A percentile compares a stretch with the other conserved stretches of the same genome.
phyloP scores from a whole-genome alignment of 1,140 invertebrate species.

The Cylas formicarius region DNA sequence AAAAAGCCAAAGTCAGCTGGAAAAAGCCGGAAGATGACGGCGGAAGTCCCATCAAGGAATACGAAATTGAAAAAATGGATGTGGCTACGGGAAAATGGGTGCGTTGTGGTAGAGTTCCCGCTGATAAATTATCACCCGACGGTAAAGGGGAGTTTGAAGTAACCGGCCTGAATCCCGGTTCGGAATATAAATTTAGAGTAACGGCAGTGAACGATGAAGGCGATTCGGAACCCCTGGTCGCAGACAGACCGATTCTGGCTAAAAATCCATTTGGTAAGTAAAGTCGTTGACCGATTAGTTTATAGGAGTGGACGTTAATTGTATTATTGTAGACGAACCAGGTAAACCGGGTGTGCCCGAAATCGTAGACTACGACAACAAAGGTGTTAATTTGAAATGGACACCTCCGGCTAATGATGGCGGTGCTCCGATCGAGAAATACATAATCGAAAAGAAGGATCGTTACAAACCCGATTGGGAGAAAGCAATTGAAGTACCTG shows the following conservation, averaged over 20 bases:
- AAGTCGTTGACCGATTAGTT: background rate
- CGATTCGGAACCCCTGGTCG: slow-evolving; percentile 86
- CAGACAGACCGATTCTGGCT: slow-evolving; percentile 75
- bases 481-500: slow-evolving; percentile 71
- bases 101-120: slow-evolving; percentile 69
- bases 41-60: slow-evolving; percentile 86
- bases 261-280: slow-evolving; percentile 93
- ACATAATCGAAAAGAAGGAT: slow-evolving; percentile 96
- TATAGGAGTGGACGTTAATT: background rate
- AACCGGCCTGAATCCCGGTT: slow-evolving; percentile 81
- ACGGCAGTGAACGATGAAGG: slow-evolving; percentile 93
- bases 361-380: slow-evolving; percentile 87
- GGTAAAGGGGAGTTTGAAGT: slow-evolving; percentile 67
- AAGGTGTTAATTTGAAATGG: slow-evolving; percentile 92
- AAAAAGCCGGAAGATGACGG: slow-evolving; percentile 90
- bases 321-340: slow-evolving; percentile 59
- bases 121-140: slow-evolving; percentile 59
- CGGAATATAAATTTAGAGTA: slow-evolving; percentile 94
- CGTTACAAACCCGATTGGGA: slow-evolving; percentile 73
- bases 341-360: slow-evolving; percentile 85
- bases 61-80: slow-evolving; percentile 93
- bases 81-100: slow-evolving; percentile 84
- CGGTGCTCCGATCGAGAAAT: slow-evolving; percentile 92
- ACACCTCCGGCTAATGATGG: slow-evolving; percentile 84
- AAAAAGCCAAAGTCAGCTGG: slow-evolving; percentile 82